A percentile compares a stretch with the other conserved stretches of the same genome.
Evolutionary conservation across 1,140 invertebrate genomes (phyloP).

Genomic region (Xylocopa sonorina): DNA sequence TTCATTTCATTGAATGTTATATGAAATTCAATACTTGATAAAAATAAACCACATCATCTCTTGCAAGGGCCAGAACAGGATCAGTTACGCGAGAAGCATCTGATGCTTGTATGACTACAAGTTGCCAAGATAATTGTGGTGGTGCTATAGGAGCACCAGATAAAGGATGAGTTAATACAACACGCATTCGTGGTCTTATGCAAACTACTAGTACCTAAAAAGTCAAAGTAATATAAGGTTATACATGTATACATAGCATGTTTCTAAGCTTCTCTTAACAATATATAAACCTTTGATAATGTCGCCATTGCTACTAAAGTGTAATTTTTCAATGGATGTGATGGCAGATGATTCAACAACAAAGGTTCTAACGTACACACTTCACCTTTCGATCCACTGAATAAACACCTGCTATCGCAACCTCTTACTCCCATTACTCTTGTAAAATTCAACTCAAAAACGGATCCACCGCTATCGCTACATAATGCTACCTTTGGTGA

Average conservation of each 20-base stretch:
- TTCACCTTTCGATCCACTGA: slow-evolving; percentile 97
- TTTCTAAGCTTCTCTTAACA: not conserved
- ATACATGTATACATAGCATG: not conserved
- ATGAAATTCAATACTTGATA: slow-evolving; percentile 86
- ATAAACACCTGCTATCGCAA: slow-evolving; percentile 94
- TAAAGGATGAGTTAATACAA: slow-evolving; percentile 86
- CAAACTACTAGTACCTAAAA: slow-evolving; percentile 92
- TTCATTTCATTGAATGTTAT: not conserved
- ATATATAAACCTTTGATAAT: slow-evolving; percentile 88
- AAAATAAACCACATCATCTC: slow-evolving; percentile 91
- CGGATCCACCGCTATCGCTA: slow-evolving; percentile 97
- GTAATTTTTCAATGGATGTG: slow-evolving; percentile 88
- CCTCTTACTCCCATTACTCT: slow-evolving; percentile 93
- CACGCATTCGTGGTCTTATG: slow-evolving; percentile 88
- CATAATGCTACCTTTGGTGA: slow-evolving; percentile 90
- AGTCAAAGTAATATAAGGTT: slow-evolving; percentile 10
- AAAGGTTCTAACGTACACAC: slow-evolving; percentile 95
- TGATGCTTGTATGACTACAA: slow-evolving; percentile 91
- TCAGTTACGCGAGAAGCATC: slow-evolving; percentile 89
- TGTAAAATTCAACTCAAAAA: slow-evolving; percentile 96
- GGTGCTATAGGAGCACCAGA: slow-evolving; percentile 86
- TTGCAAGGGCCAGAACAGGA: slow-evolving; percentile 93
- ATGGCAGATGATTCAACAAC: slow-evolving; percentile 86
- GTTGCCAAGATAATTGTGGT: slow-evolving; percentile 95
- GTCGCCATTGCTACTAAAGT: slow-evolving; percentile 96